phyloP scores from a whole-genome alignment of 2,888 invertebrate genomes.

The Lithophane semibrunnea region DNA sequence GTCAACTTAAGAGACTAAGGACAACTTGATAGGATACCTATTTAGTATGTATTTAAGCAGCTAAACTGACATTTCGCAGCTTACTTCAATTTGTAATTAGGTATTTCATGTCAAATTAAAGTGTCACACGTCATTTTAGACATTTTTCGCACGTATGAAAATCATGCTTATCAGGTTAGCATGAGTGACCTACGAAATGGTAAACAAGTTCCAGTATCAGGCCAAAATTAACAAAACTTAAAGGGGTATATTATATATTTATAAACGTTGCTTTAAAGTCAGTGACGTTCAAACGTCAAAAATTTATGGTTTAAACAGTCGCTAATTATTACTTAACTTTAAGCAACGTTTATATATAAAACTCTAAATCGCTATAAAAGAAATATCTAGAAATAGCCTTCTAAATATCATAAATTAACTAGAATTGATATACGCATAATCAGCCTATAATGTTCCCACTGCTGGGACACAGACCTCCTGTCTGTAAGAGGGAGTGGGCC shows the following conservation, averaged over 20 bases:
- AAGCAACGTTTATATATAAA: background rate
- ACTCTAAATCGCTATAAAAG: no score
- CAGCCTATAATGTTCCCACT: no score
- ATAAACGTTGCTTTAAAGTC: background rate
- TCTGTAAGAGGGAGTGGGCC: no score
- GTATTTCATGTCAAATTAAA: constrained; percentile 3
- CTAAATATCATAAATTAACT: background rate
- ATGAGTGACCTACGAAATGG: no score
- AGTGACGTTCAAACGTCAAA: background rate
- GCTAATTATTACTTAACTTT: background rate
- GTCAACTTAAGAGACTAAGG: constrained; percentile 22
- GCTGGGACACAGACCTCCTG: no score
- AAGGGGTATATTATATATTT: no score
- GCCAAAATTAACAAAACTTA: no score
- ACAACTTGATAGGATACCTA: constrained; percentile 3
- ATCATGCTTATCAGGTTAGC: background rate
- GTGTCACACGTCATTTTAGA: background rate
- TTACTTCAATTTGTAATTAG: constrained; percentile 16
- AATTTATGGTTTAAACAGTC: background rate
- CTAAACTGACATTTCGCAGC: constrained; percentile 16
- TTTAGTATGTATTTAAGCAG: constrained; percentile 23
- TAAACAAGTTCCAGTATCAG: no score
- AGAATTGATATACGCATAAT: background rate
- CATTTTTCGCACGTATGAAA: background rate
- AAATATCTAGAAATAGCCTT: background rate